Base-by-base conservation (phyloP, 2,113 vertebrate species). In the Tympanuchus pallidicinctus region DNA sequence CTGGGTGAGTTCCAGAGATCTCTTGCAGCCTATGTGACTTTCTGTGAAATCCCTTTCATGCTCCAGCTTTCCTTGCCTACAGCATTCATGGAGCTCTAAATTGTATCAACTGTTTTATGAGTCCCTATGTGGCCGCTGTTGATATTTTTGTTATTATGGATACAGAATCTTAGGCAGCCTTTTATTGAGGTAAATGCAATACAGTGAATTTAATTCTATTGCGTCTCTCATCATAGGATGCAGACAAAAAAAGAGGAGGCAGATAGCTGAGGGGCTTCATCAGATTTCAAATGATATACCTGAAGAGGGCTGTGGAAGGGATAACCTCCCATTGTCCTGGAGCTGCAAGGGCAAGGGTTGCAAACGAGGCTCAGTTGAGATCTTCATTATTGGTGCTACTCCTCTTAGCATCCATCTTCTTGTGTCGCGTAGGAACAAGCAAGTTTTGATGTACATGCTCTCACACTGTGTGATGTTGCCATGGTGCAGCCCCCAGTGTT, bases 391-490 rank as follows among this genome's bases (percentile, higher is more conserved):
- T 30, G 25, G 12, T 47, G 18, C n/a, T 30, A 11, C 72, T 74
- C 63, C 6, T 60, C 64, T 88, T 24, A 10, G 22, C 20, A 13
- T 28, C 24, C 2, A 1, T 57, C 36, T 56, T 21, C 8, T 66
- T n/a, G 8, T 21, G 28, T 45, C 57, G 34, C 71, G 40, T 34
- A 66, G n/a, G 48, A 85, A 10, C 60, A 45, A 45, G n/a, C 5
- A 30, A 79, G 21, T 36, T 40, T 90, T 90, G 63, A 67, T 0
- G 0, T 47, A 5, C 2, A 0, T 32, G 42, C 10, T 70, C 66
- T 84, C 63, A 50, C 25, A 25, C 38, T 16, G 64, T 32, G 34
- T 45, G 88, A 25, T 63, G 50, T 22, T 36, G 21, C 42, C 56
- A 16, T n/a, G 65, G 47, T 42, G 47, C n/a, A 22, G 15, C 7